These are phyloP conservation scores for Brachionus rubens DNA, from an alignment of 1,140 invertebrate species.

Conservation along the genomic window DNA sequence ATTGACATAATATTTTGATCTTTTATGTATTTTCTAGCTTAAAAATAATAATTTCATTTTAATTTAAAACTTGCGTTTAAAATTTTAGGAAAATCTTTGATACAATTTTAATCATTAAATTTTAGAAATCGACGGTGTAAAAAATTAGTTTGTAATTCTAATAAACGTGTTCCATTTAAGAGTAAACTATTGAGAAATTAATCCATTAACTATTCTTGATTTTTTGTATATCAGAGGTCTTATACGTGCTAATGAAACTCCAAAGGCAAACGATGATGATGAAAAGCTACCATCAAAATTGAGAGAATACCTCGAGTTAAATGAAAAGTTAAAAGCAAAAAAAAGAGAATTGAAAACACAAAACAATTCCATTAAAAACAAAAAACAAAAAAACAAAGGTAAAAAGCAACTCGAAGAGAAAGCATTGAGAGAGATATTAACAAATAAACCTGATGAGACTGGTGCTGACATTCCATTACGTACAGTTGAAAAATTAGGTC, in stretches of 20 bases:
- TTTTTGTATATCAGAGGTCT: not conserved
- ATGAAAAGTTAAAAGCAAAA: not conserved
- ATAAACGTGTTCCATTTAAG: too few species aligned
- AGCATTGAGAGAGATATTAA: not conserved
- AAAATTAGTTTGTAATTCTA: too few species aligned
- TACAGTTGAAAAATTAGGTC: not conserved
- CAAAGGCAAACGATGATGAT: constrained; percentile 3
- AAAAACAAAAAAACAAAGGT: constrained; percentile 9
- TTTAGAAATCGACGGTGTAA: too few species aligned
- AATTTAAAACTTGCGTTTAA: too few species aligned
- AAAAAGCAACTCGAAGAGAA: not conserved
- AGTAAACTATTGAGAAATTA: not conserved
- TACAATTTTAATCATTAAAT: too few species aligned
- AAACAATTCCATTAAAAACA: not conserved
- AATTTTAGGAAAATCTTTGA: too few species aligned
- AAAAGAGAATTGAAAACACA: not conserved
- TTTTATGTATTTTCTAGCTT: too few species aligned
- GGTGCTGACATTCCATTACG: constrained; percentile 18
- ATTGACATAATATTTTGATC: too few species aligned
- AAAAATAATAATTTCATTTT: too few species aligned
- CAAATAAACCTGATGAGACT: constrained; percentile 11
- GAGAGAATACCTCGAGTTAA: constrained; percentile 21
- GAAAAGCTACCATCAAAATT: constrained; percentile 22
- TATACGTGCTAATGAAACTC: constrained; percentile 36
- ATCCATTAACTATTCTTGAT: not conserved